Evolutionary conservation across 2,888 invertebrate genomes (phyloP), one percentile per base, ranked within the genome.

Genomic region (Antheraea assamensis): DNA sequence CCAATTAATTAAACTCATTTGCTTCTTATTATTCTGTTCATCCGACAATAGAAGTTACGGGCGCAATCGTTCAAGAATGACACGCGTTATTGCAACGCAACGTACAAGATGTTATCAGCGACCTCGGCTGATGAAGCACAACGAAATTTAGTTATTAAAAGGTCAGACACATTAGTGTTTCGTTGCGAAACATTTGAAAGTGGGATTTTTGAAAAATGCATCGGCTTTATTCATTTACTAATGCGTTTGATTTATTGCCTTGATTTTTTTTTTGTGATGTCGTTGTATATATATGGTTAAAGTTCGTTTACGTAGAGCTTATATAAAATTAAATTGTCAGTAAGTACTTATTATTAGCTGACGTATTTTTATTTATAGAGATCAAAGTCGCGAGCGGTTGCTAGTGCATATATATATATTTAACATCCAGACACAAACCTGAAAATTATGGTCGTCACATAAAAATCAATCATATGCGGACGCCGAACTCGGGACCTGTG

Each of bases 121-220:
- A 68, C 68, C 68, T 68, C 68, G 35, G n/a, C 35, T 35, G 68
- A 68, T 68, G 68, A 68, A 68, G 68, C 68, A 68, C 35, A 68
- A 35, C 68, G 35, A 68, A 68, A 35, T 68, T 68, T 68, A 64
- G 27, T 75, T 82, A 79, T 76, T 75, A 76, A 87, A 86, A 87
- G 87, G 87, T 87, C 84, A 85, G 75, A 77, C 82, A 80, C 81
- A 86, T 85, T 85, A 86, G 79, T 52, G 74, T 49, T 73, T 70
- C 49, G 49, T 72, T 71, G 75, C 80, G 31, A n/a, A 76, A 71
- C 76, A 66, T 81, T 47, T 70, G 70, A 73, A 83, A 82, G 80
- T 81, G 13, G 70, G 70, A 31, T 55, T 30, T 52, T 72, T 24
- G 24, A 21, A 58, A 58, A 64, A 64, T 21, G 15, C 21, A 3